phyloP scores from a whole-genome alignment of 2,888 invertebrate species.

The Iselma pallidipennis region DNA sequence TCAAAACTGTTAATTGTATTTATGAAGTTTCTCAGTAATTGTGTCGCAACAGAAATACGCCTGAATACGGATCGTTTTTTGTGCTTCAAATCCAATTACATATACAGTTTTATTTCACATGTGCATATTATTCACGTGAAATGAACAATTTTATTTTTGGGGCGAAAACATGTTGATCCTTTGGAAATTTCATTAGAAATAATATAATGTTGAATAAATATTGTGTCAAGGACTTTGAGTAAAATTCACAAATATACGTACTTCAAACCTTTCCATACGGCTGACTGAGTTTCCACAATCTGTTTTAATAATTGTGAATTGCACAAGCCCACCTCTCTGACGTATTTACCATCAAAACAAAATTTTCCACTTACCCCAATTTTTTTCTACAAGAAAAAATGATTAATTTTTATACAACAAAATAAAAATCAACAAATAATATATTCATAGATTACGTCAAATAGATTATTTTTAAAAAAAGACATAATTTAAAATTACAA shows the following conservation, averaged over 20 bases:
- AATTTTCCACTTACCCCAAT: not conserved
- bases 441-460: no score
- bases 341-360: not conserved
- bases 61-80: not conserved
- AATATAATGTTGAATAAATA: no score
- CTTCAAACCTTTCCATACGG: not conserved
- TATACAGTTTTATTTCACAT: not conserved
- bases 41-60: not conserved
- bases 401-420: no score
- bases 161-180: no score
- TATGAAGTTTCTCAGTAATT: not conserved
- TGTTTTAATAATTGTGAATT: not conserved
- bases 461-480: not conserved
- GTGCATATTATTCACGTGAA: not conserved
- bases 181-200: not conserved
- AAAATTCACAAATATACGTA: not conserved
- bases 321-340: not conserved
- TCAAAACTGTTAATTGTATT: no score
- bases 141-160: no score
- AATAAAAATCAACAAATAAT: no score
- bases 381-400: not conserved
- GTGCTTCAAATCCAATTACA: not conserved
- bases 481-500: not conserved
- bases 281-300: not conserved
- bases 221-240: not conserved